Evolutionary conservation across 2,888 invertebrate species (phyloP), one percentile per base, ranked within the genome.

Genomic region (Prosopocoilus inquinatus): DNA sequence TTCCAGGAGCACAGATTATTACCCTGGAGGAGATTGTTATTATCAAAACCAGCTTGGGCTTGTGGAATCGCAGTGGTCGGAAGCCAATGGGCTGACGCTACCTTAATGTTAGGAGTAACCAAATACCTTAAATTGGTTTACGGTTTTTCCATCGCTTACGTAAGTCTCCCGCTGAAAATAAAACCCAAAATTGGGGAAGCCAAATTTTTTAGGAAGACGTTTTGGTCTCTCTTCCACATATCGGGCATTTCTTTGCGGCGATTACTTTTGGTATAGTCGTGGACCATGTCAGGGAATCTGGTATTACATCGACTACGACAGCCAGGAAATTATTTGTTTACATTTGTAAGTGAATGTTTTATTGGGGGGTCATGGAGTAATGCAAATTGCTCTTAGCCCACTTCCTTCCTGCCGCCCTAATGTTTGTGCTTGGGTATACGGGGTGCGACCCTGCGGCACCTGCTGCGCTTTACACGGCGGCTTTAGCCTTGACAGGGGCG

Each of bases 31-130:
- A 76, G 79, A 57, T 67, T 83, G 15, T 64, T 83, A 53, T 71
- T 78, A 53, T 83, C 83, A 0, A 81, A 80, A 66, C 82, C 83
- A 12, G 82, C 82, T 3, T 83, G 83, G 83, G 81, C 82, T 32
- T 82, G 82, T 54, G 82, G 82, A 1, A 77, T 82, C 1, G 82
- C 82, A 1, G 81, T 82, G 0, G 78, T 82, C 71, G 83, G 83
- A 5, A 82, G 81, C 65, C 82, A 82, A 70, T 82, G 82, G 82
- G 83, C 82, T 11, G 82, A 82, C 62, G 82, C 82, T 1, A 82
- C 83, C 2, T 74, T 83, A 2, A 81, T 82, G 69, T 74, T 82
- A 28, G 83, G 82, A 1, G 82, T 81, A 64, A 82, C 82, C 1
- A 82, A 83, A 66, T 83, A 82, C 63, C 72, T 83, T 38, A 82